phyloP scores from a whole-genome alignment of 2,113 vertebrate species.

The Pluvianellus socialis region DNA sequence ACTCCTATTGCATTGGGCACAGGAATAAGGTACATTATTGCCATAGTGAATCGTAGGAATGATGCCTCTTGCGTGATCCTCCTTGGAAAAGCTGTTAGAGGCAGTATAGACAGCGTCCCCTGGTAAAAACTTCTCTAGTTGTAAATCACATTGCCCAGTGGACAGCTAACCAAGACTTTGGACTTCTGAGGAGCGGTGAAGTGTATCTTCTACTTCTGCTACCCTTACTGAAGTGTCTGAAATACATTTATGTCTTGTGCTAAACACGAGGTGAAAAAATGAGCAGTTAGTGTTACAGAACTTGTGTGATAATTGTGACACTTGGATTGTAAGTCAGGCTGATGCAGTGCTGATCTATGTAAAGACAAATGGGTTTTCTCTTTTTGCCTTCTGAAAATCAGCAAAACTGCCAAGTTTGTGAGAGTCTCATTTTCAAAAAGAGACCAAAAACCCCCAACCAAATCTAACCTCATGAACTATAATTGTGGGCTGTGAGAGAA shows the following conservation, averaged over 20 bases:
- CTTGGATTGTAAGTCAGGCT: neutral
- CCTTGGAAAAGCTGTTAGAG: neutral
- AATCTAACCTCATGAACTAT: neutral
- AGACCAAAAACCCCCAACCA: rapidly evolving
- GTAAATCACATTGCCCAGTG: neutral
- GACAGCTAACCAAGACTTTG: neutral
- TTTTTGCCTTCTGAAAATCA: neutral
- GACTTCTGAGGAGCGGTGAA: neutral
- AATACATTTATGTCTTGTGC: rapidly evolving
- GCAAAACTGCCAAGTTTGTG: neutral
- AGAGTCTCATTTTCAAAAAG: neutral
- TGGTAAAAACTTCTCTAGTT: neutral
- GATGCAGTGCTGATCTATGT: neutral
- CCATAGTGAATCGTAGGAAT: neutral
- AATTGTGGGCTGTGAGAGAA: neutral
- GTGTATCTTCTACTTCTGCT: neutral
- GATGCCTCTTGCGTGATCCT: neutral
- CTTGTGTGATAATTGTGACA: neutral
- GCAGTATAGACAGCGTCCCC: neutral
- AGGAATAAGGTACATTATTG: constrained; percentile 85
- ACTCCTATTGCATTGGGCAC: constrained; percentile 81
- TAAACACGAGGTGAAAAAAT: neutral
- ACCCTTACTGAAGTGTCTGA: neutral
- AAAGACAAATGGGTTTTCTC: neutral
- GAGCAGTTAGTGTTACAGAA: neutral